Evolutionary conservation across 2,888 invertebrate genomes (phyloP).

Genomic region (Synanthedon vespiformis): DNA sequence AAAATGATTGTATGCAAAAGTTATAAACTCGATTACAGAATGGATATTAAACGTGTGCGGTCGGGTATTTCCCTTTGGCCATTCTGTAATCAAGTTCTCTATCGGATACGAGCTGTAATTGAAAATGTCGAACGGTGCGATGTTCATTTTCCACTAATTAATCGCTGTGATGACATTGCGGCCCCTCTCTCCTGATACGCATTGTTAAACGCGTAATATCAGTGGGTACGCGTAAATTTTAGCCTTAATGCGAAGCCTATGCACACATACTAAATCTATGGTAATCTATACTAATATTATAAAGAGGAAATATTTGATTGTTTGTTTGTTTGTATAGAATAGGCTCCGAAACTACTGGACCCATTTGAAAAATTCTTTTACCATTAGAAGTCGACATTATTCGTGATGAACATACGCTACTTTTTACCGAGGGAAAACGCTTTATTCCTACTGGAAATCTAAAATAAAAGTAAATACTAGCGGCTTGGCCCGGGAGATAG

Average conservation of each 20-base stretch:
- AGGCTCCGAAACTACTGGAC: no score
- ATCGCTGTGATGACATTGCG: constrained; percentile 50
- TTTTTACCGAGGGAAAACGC: no score
- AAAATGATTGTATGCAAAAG: constrained; percentile 26
- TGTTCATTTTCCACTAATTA: constrained; percentile 70
- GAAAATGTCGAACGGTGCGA: constrained; percentile 60
- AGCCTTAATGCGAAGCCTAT: not conserved
- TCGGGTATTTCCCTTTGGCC: constrained; percentile 38
- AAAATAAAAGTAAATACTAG: no score
- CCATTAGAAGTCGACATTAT: no score
- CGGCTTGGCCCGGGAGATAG: no score
- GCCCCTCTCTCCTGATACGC: not conserved
- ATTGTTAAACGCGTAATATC: not conserved
- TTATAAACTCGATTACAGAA: constrained; percentile 39
- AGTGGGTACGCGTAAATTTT: not conserved
- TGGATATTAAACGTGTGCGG: constrained; percentile 26
- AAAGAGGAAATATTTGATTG: no score
- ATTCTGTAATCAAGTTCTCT: constrained; percentile 41
- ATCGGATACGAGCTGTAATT: constrained; percentile 52
- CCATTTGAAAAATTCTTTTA: no score
- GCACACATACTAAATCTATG: no score
- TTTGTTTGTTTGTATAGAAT: no score
- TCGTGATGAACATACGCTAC: no score
- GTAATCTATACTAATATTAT: no score
- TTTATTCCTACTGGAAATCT: no score